Evolutionary conservation across 2,888 invertebrate species (phyloP).

Genomic region (Zaprionus bogoriensis): DNA sequence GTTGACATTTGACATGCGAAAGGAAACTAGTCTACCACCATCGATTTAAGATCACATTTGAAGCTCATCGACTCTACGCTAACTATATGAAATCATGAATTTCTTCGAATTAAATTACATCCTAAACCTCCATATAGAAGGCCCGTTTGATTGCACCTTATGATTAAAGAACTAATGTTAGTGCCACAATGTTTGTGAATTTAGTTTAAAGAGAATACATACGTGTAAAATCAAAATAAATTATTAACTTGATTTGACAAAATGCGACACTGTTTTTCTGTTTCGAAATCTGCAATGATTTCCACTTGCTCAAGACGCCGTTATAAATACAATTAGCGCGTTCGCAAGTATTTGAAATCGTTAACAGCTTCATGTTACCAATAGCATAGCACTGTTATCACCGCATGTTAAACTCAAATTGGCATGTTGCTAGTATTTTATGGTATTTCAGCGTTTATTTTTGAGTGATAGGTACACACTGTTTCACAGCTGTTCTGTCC

Average conservation of each 20-base stretch:
- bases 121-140: slow-evolving; percentile 17
- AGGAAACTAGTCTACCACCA: slow-evolving; percentile 41
- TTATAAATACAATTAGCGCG: too few species aligned
- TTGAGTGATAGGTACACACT: slow-evolving; percentile 34
- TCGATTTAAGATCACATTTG: slow-evolving; percentile 44
- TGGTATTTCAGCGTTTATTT: slow-evolving; percentile 8
- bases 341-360: too few species aligned
- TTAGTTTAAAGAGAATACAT: slow-evolving; percentile 48
- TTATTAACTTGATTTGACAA: slow-evolving; percentile 43
- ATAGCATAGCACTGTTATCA: background rate
- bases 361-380: background rate
- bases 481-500: slow-evolving; percentile 39
- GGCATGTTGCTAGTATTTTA: slow-evolving; percentile 19
- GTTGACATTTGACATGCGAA: slow-evolving; percentile 33
- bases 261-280: background rate
- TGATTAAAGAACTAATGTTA: slow-evolving; percentile 58
- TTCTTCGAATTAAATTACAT: slow-evolving; percentile 38
- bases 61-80: slow-evolving; percentile 23
- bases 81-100: slow-evolving; percentile 19
- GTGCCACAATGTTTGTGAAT: slow-evolving; percentile 72
- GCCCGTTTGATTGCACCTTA: slow-evolving; percentile 60
- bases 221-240: slow-evolving; percentile 52
- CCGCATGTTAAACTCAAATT: slow-evolving; percentile 18
- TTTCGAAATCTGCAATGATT: background rate
- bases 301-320: too few species aligned